Evolutionary conservation across 2,113 vertebrate genomes (phyloP), one percentile per base, ranked within the genome.

Genomic region (Elephas maximus): DNA sequence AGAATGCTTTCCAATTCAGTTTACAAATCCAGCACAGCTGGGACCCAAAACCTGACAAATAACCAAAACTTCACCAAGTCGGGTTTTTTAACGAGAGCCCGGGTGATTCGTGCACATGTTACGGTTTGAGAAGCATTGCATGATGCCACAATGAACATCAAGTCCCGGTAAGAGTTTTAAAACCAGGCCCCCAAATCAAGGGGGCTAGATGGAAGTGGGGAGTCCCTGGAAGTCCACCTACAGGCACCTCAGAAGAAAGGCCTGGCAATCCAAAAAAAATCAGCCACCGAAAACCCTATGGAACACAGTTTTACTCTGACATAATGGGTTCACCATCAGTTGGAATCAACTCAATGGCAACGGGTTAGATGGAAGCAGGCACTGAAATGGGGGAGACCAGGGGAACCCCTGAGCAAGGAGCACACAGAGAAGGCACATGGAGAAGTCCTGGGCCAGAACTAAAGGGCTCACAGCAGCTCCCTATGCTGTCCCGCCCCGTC

Each of bases 111-210:
- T 1, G 9, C 26, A 18, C 26, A 1, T 2, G 10, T 28, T 21
- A 28, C 9, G 14, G 37, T 24, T 26, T 53, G 41, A 93, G 80
- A 57, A 76, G n/a, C 3, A 1, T 17, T 53, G 14, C 45, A 15
- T 2, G 45, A 2, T 6, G 4, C 0, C 2, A 17, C 44, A 2
- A 0, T 3, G 85, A 57, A 26, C 3, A 1, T 74, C 41, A 20
- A 4, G 24, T 17, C 65, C 62, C 4, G 41, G 41, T 57, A 6
- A n/a, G 8, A 44, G 12, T 71, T 76, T 90, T 93, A 37, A 90
- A 88, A 81, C 24, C n/a, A 53, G 14, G 48, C 23, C 69, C 62
- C 45, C 60, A 10, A 62, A 45, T 26, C 37, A 5, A 88, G 86
- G n/a, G 9, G 15, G 87, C 74, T 10, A 44, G 9, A n/a, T 33